Base-by-base conservation (phyloP, 1,140 invertebrate species). In the Penaeus vannamei region DNA sequence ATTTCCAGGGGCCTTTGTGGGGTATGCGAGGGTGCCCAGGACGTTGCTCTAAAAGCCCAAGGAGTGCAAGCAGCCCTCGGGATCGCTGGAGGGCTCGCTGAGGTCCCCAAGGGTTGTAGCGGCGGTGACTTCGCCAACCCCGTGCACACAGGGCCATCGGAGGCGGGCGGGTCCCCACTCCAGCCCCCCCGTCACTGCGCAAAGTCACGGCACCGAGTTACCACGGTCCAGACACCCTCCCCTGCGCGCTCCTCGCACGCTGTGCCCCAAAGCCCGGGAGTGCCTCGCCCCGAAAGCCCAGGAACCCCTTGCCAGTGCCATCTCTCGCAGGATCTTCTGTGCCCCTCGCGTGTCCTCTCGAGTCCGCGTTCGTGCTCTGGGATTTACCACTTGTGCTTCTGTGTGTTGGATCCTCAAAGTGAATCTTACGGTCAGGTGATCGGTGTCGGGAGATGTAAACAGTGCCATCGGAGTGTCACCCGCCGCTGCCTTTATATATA, bases 161-260 rank as follows among this genome's bases (percentile, higher is more conserved):
- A 89, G 81, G 82, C 64, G 81, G 69, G 82, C 53, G 87, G 87
- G 82, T 80, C 82, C 82, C 82, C 81, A 64, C 87, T 89, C 87
- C 72, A 62, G 76, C 60, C 87, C 79, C 81, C 79, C 79, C 79
- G 87, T 77, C 87, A 89, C 87, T 82, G 86, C 86, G 86, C 86
- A 83, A 81, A 87, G 86, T 87, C 86, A 87, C 86, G 86, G 87
- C 87, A 89, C 87, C 77, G 87, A 84, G 87, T 76, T 66, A 89
- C 82, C 80, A 83, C 66, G 53, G 79, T 80, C 86, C 86, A 83
- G 79, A 83, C 64, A 61, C 66, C 86, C 79, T 87, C 86, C 32
- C 17, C 79, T 69, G 53, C 46, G 66, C n/a, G 29, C 72, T 32
- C 42, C 60, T 61, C 60, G 14, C 61, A 62, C 61, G 61, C 59